Conservation (phyloP, 1,140 invertebrate species). For the Ceratoteleas bidentatus region DNA sequence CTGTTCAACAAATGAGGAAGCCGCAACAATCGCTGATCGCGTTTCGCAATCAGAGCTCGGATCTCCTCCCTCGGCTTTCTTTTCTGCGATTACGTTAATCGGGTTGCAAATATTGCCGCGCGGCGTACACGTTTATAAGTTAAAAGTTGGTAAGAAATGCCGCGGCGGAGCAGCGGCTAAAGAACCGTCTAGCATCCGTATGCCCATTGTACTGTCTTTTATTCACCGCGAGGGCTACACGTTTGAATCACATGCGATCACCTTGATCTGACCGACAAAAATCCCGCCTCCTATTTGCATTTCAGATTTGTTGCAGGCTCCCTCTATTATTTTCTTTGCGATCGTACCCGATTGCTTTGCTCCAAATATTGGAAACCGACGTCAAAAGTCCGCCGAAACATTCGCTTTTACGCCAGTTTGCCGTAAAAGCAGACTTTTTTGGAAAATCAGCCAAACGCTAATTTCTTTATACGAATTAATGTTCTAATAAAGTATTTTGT, state of each 20-base stretch:
- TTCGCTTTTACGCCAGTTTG: not conserved
- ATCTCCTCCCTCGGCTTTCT: not conserved
- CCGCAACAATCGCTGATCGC: not conserved
- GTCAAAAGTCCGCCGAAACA: not conserved
- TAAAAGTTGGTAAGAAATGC: conserved; percentile 63
- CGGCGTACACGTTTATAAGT: conserved; percentile 19
- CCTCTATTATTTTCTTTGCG: conserved; percentile 53
- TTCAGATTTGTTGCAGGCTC: conserved; percentile 66
- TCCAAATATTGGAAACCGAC: conserved; percentile 50
- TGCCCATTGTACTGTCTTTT: conserved; percentile 70
- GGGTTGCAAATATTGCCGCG: conserved; percentile 35
- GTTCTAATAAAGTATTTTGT: no score
- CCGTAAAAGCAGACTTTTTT: no score
- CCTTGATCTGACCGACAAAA: conserved; percentile 70
- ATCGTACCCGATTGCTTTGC: conserved; percentile 51
- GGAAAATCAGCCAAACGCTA: no score
- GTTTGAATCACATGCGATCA: conserved; percentile 71
- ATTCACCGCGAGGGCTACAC: conserved; percentile 66
- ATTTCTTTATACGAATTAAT: no score
- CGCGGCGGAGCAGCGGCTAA: conserved; percentile 55
- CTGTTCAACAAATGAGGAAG: no score
- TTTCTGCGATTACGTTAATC: conserved; percentile 32
- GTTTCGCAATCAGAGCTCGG: not conserved
- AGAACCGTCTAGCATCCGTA: conserved; percentile 65
- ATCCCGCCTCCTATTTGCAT: conserved; percentile 70